Base-by-base conservation (phyloP, 37 sponge, comb jelly and placozoan genomes). In the Spongilla lacustris region DNA sequence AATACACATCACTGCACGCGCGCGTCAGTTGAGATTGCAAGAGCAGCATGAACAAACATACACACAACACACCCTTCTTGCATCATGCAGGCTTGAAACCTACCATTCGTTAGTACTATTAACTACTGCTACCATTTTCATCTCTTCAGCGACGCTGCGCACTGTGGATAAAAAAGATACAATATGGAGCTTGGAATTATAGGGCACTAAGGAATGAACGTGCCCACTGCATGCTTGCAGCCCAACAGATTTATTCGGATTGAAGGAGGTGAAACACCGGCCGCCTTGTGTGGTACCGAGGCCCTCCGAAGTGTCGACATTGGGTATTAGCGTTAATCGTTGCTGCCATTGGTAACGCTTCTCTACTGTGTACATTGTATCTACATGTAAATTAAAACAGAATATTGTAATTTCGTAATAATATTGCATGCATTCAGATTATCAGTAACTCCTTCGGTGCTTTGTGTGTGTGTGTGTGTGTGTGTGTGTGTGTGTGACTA, bases 151-250 rank as follows among this genome's bases (percentile, higher is more conserved):
- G 48, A 85, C 85, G 50, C 31, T 25, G 35, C 75, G 36, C n/a
- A 91, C 91, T 86, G 38, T 17, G 22, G 41, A 19, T 31, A 9
- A 46, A 9, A 41, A 66, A 5, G 26, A 66, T 28, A 19, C 22
- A 27, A 81, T 66, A 81, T 69, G 33, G 41, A 9, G 6, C n/a
- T 41, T 41, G 41, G 41, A 41, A 41, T 41, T 6, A n/a, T 30
- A 3, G 24, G 13, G n/a, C 67, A 10, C 22, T 32, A 1, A 4
- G n/a, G 14, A 32, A 34, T 19, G 48, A 12, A 66, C 95, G 91
- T 37, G 92, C 95, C 95, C 49, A 95, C 81, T 25, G 33, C 38
- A 35, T 91, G 92, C 70, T 82, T 88, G 21, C 93, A 89, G 13
- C 89, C 89, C 2, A 83, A 46, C 0, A 91, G 78, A 26, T 91